Percentiles rank a stretch among this genome's conserved stretches.
These are phyloP conservation scores for Microctonus brassicae DNA, from an alignment of 2,888 invertebrate genomes.

Conservation along the genomic window DNA sequence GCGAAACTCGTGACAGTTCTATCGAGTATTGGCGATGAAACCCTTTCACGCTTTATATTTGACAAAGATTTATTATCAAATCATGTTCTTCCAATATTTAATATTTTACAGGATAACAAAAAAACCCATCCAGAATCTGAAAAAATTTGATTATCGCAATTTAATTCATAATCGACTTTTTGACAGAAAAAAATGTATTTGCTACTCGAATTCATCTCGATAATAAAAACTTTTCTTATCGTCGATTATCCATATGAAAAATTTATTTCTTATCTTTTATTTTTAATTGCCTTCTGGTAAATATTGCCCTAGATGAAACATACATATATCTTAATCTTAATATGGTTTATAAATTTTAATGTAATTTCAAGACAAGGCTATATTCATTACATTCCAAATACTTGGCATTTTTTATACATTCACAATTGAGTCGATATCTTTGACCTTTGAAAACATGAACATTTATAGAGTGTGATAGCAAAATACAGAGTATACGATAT, in stretches of 20 bases:
- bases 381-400: too few relatives aligned
- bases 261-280: background rate
- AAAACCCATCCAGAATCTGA: background rate
- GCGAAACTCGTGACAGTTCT: slow-evolving; percentile 72
- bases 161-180: background rate
- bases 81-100: slow-evolving; percentile 51
- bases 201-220: too few relatives aligned
- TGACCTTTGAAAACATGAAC: too few relatives aligned
- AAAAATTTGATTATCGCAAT: background rate
- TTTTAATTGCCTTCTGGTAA: background rate
- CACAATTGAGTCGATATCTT: too few relatives aligned
- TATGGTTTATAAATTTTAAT: background rate
- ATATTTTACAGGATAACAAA: slow-evolving; percentile 44
- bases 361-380: too few relatives aligned
- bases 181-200: background rate
- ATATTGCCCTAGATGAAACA: background rate
- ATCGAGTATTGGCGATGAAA: slow-evolving; percentile 58
- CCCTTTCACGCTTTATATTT: slow-evolving; percentile 57
- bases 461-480: too few relatives aligned
- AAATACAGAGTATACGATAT: too few relatives aligned
- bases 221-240: too few relatives aligned
- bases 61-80: slow-evolving; percentile 58
- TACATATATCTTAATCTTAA: too few relatives aligned
- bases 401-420: too few relatives aligned
- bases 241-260: background rate